phyloP scores from a whole-genome alignment of 2,113 vertebrate genomes.

The Marmota flaviventris region DNA sequence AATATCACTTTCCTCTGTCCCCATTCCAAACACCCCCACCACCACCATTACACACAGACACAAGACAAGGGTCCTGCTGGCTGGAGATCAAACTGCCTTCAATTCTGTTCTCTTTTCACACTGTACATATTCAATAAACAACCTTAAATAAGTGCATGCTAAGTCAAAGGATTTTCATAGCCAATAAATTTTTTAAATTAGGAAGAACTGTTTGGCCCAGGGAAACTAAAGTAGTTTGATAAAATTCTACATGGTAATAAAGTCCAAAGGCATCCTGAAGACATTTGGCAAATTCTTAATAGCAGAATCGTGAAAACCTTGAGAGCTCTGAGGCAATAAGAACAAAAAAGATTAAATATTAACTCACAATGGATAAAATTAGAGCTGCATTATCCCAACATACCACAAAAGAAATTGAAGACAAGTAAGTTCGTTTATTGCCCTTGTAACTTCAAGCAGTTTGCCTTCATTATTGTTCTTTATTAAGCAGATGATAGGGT shows the following conservation, averaged over 20 bases:
- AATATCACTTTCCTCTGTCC: neutral
- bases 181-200: neutral
- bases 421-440: neutral
- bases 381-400: neutral
- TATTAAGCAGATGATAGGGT: neutral
- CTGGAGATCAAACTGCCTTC: neutral
- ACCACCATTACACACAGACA: neutral
- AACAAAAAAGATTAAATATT: neutral
- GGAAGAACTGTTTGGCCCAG: neutral
- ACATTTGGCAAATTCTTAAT: neutral
- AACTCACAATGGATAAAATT: constrained; percentile 16
- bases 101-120: neutral
- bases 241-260: neutral
- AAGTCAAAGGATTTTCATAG: neutral
- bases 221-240: neutral
- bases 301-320: neutral
- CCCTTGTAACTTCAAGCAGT: neutral
- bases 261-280: neutral
- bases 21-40: no score
- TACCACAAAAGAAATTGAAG: neutral
- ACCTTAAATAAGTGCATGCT: neutral
- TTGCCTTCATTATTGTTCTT: neutral
- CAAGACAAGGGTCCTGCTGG: neutral
- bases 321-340: neutral
- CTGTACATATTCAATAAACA: neutral